phyloP scores from a whole-genome alignment of 2,797 vertebrate species.

The Enteromius fasciolatus region DNA sequence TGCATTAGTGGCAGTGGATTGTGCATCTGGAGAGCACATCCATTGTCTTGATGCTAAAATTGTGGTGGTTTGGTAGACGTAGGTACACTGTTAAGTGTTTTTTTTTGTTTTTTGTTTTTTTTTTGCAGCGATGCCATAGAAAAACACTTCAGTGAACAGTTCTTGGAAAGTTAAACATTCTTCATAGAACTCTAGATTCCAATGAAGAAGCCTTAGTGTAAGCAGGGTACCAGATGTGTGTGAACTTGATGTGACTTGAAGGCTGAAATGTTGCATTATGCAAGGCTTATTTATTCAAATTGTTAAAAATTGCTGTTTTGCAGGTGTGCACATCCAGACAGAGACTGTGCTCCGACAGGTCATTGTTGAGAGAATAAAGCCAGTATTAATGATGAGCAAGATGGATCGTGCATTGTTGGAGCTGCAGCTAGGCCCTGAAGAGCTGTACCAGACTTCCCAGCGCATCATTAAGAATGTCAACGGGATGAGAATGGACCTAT shows the following conservation, averaged over 20 bases:
- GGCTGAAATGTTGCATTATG: neutral
- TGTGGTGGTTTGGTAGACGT: neutral
- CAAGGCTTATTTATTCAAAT: neutral
- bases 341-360: slow-evolving; percentile 96
- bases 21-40: slow-evolving; percentile 87
- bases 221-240: neutral
- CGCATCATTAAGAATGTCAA: slow-evolving; percentile 94
- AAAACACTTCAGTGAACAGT: neutral
- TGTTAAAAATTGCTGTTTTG: neutral
- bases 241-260: neutral
- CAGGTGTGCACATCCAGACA: slow-evolving; percentile 94
- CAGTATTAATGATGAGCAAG: slow-evolving; percentile 98
- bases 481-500: slow-evolving; percentile 88
- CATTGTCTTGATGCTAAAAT: neutral
- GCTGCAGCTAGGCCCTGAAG: slow-evolving; percentile 90
- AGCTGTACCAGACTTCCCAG: slow-evolving; percentile 94
- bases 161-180: neutral
- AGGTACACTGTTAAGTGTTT: neutral
- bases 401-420: slow-evolving; percentile 96
- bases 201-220: neutral
- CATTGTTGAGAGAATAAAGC: slow-evolving; percentile 92
- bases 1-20: slow-evolving; percentile 93
- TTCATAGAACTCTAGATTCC: neutral
- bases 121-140: neutral
- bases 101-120: too few species aligned